Conservation (phyloP, 2,797 vertebrate genomes). For the Taenioides sp. region DNA sequence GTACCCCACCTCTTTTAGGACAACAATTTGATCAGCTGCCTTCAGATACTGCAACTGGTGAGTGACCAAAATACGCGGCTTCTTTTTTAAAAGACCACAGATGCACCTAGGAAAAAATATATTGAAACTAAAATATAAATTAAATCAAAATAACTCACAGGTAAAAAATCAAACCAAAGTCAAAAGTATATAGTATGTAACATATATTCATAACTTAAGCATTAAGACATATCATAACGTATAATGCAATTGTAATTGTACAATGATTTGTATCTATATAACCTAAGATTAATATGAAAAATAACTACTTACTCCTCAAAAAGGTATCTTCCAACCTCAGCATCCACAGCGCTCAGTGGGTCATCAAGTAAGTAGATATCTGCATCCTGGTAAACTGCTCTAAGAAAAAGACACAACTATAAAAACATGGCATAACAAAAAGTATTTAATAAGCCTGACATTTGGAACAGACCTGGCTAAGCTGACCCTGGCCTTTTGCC, state of each 20-base stretch:
- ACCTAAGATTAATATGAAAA: slow-evolving; percentile 2
- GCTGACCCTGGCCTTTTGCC: slow-evolving; percentile 93
- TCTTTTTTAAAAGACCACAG: slow-evolving; percentile 88
- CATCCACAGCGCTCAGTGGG: slow-evolving; percentile 92
- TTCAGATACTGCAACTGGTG: slow-evolving; percentile 94
- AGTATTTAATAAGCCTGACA: background rate
- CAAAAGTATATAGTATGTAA: no score
- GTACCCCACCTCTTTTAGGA: slow-evolving; percentile 87
- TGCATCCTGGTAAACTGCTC: slow-evolving; percentile 93
- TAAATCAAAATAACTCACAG: background rate
- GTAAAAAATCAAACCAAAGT: background rate
- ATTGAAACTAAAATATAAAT: background rate
- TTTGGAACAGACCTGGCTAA: slow-evolving; percentile 82
- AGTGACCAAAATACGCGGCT: slow-evolving; percentile 90
- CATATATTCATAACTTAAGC: no score
- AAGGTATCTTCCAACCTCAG: slow-evolving; percentile 89
- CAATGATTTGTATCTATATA: background rate
- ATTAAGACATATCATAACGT: no score
- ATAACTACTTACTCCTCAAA: slow-evolving; percentile 88
- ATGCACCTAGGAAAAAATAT: slow-evolving; percentile 83
- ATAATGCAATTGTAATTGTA: no score
- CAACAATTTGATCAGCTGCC: slow-evolving; percentile 88
- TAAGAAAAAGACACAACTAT: slow-evolving; percentile 52
- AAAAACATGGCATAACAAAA: slow-evolving; percentile 1
- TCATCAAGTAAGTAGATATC: slow-evolving; percentile 96